Evolutionary conservation across 2,113 vertebrate species (phyloP).

Genomic region (Piprites chloris): DNA sequence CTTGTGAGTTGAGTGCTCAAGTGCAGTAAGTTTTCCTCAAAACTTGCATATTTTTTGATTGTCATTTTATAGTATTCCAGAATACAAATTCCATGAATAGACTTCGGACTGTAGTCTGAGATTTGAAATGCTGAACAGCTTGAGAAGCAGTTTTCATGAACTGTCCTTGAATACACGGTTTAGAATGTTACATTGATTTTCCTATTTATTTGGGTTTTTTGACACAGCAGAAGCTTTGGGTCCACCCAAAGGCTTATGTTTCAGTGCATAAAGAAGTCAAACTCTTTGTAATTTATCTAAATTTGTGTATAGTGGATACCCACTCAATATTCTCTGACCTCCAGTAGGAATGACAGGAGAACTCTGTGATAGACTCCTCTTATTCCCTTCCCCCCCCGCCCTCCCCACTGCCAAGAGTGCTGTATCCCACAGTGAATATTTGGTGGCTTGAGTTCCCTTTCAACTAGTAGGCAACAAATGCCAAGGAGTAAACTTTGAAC

Average conservation of each 20-base stretch:
- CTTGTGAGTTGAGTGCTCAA: neutral
- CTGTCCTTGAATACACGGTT: neutral
- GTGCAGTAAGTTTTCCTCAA: neutral
- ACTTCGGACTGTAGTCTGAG: neutral
- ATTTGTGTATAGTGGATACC: neutral
- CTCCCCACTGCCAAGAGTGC: neutral
- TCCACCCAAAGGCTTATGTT: neutral
- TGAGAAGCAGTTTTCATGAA: neutral
- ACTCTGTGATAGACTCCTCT: neutral
- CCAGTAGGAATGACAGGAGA: neutral
- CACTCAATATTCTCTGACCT: neutral
- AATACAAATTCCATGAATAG: neutral
- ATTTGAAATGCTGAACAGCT: neutral
- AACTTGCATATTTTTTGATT: neutral
- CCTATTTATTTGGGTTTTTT: neutral
- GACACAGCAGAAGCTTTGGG: neutral
- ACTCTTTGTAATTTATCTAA: neutral
- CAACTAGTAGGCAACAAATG: neutral
- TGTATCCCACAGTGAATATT: neutral
- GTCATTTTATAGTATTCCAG: neutral
- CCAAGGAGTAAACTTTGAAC: constrained; percentile 31
- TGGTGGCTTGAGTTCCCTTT: neutral
- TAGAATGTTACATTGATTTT: neutral
- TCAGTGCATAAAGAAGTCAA: neutral
- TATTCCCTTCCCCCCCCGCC: neutral